A percentile compares a stretch with the other conserved stretches of the same genome.
Conservation (phyloP, 1,140 invertebrate genomes). For the Drosophila trapezifrons region DNA sequence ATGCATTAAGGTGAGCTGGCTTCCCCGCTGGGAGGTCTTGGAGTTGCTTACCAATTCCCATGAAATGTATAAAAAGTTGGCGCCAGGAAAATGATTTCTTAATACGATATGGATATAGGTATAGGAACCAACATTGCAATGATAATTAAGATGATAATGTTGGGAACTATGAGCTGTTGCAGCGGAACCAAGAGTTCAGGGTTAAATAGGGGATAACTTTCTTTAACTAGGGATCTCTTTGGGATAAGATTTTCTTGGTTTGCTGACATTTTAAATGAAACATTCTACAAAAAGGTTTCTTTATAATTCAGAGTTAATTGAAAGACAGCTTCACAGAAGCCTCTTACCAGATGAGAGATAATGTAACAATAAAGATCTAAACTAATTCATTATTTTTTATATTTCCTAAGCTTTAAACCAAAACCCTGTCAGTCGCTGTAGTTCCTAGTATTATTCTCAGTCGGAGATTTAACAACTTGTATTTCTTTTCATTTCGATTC, state of each 20-base stretch:
- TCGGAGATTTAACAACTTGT: conserved; percentile 5
- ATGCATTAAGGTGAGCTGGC: conserved; percentile 1
- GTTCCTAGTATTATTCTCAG: conserved; percentile 11
- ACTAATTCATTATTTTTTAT: neutral
- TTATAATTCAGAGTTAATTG: neutral
- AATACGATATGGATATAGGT: conserved; percentile 48
- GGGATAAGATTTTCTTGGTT: neutral
- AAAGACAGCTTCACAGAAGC: neutral
- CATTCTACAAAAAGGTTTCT: neutral
- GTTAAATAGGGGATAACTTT: conserved; percentile 8
- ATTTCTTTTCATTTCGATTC: conserved; percentile 27
- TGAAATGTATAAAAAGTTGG: conserved; percentile 45
- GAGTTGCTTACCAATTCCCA: conserved; percentile 43
- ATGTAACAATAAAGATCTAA: neutral
- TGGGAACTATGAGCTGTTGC: neutral
- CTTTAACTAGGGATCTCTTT: neutral
- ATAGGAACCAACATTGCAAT: conserved; percentile 9
- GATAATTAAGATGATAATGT: conserved; percentile 1
- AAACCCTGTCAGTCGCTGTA: neutral
- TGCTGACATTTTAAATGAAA: neutral
- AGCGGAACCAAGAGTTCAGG: neutral
- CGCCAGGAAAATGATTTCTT: conserved; percentile 56
- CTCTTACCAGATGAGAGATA: conserved; percentile 3
- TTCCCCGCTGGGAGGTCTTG: conserved; percentile 39
- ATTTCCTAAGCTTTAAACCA: neutral